Evolutionary conservation across 2,888 invertebrate genomes (phyloP), one percentile per base, ranked within the genome.

Genomic region (Drosophila melanosoma): DNA sequence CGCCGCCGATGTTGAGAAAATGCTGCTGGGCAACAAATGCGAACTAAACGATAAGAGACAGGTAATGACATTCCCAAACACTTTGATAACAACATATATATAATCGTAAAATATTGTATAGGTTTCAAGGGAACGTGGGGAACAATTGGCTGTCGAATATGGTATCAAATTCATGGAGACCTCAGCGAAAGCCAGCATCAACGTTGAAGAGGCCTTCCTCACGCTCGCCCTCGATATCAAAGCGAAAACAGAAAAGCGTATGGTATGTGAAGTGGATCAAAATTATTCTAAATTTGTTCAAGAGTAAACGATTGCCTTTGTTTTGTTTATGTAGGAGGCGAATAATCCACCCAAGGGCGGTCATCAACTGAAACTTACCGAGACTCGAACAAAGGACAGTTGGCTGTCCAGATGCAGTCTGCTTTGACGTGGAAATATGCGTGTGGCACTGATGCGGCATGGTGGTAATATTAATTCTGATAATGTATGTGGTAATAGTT

Each of bases 161-260:
- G 98, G 98, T 91, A 99, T 99, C 89, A 98, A 98, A 94, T 99
- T 99, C 94, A 97, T 99, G 95, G 99, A 99, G 94, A 99, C 99
- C 61, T 99, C 99, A 86, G 99, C 99, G 64, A 99, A 99, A 94
- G 97, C 98, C 82, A 98, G 98, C 93, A 96, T 98, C 93, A 98
- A 99, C 93, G 99, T 99, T 56, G 99, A 99, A 94, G 98, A 98
- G 90, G 99, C 99, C 67, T 99, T 99, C 94, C 98, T 98, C 93
- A 98, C 98, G 74, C 94, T 99, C 93, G 99, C 99, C 69, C 96
- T 98, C 93, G 99, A 99, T 94, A 99, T 99, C 91, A 99, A 99
- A 94, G 96, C 97, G 72, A 99, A 99, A 95, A 98, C 98, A 96
- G 99, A 99, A 94, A 98, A 98, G 93, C 98, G 98, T 96, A 95